phyloP scores from a whole-genome alignment of 2,113 vertebrate species.

The Anser brachyrhynchus region DNA sequence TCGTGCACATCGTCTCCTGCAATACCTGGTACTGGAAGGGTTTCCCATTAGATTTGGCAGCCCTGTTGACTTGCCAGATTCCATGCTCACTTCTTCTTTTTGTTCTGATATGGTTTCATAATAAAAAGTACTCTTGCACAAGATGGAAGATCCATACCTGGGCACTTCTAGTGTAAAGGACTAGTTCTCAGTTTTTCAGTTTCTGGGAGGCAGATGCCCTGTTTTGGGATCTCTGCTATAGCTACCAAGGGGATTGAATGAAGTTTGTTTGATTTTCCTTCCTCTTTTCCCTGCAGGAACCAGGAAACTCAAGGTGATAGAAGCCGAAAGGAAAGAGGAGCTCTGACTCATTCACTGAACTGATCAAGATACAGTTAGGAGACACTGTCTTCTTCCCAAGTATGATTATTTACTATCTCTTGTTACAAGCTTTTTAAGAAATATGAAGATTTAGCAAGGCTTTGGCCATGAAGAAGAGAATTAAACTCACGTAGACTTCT shows the following conservation, averaged over 20 bases:
- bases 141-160: neutral
- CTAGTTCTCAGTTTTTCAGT: neutral
- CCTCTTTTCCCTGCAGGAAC: neutral
- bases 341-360: neutral
- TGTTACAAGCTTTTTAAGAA: neutral
- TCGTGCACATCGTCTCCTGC: accelerated
- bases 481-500: neutral
- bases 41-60: neutral
- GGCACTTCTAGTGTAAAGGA: neutral
- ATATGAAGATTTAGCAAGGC: neutral
- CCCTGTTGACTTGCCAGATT: neutral
- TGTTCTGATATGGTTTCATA: neutral
- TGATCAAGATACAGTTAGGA: accelerated
- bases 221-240: neutral
- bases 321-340: neutral
- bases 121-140: neutral
- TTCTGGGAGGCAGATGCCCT: neutral
- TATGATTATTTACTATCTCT: neutral
- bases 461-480: neutral
- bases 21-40: too few relatives aligned
- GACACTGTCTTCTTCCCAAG: neutral
- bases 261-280: neutral
- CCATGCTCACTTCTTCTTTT: neutral
- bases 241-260: neutral
- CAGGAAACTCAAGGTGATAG: neutral